Conservation (phyloP, 2,888 invertebrate genomes). For the Drosophila infuscata region DNA sequence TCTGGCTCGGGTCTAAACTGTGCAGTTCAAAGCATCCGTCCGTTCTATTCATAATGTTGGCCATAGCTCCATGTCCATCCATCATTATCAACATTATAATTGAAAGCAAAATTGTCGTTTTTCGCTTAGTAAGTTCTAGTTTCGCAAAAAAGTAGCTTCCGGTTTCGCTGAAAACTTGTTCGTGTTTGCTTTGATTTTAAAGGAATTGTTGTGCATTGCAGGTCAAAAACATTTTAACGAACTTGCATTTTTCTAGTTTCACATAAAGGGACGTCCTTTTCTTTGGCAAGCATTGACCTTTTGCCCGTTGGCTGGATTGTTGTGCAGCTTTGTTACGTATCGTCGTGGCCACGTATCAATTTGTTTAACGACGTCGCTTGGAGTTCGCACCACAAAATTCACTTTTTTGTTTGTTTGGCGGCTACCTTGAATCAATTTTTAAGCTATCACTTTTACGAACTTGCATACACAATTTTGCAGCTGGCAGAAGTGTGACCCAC, state of each 20-base stretch:
- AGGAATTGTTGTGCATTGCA: not conserved
- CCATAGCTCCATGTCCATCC: slow-evolving; percentile 13
- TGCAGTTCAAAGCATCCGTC: not conserved
- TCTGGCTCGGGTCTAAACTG: not conserved
- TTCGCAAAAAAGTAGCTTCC: not conserved
- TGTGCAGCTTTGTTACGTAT: not conserved
- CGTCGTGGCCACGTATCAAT: slow-evolving; percentile 38
- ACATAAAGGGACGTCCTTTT: slow-evolving; percentile 15
- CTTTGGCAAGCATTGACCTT: slow-evolving; percentile 51
- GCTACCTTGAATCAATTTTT: slow-evolving; percentile 20
- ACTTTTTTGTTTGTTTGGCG: slow-evolving; percentile 34
- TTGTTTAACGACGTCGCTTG: slow-evolving; percentile 51
- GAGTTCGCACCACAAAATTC: slow-evolving; percentile 33
- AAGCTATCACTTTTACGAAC: slow-evolving; percentile 16
- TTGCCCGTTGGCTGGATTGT: slow-evolving; percentile 31
- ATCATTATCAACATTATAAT: slow-evolving; percentile 58
- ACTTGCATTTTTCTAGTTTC: not conserved
- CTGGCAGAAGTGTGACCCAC: slow-evolving; percentile 8
- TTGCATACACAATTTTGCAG: not conserved
- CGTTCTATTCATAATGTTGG: slow-evolving; percentile 50
- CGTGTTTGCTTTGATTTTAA: not conserved
- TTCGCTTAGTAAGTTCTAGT: not conserved
- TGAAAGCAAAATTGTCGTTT: slow-evolving; percentile 54
- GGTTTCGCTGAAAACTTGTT: not conserved
- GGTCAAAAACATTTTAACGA: not conserved